These are phyloP conservation scores for Leucophenga varia DNA, from an alignment of 1,140 invertebrate species.

Conservation along the genomic window DNA sequence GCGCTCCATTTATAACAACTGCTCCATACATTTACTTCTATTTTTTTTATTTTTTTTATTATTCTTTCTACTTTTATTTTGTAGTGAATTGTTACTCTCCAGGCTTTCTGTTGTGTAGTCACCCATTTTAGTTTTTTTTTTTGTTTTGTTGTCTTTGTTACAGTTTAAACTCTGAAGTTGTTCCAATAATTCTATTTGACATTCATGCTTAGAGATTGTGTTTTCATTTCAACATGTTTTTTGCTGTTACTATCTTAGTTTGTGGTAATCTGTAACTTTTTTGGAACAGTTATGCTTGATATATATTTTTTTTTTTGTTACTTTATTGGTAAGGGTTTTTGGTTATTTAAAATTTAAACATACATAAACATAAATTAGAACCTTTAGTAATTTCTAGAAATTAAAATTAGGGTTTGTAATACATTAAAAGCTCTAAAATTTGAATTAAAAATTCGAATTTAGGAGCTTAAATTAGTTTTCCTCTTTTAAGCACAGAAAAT, in stretches of 20 bases:
- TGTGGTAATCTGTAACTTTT: too few species aligned
- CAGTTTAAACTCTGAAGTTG: slow-evolving; percentile 42
- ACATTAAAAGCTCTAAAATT: too few species aligned
- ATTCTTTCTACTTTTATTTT: slow-evolving; percentile 2
- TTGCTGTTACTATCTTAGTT: slow-evolving; percentile 15
- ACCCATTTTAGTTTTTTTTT: slow-evolving; percentile 26
- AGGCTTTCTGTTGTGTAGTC: slow-evolving; percentile 3
- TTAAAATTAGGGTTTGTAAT: too few species aligned
- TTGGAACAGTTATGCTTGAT: too few species aligned
- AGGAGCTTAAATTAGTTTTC: too few species aligned
- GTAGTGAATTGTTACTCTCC: slow-evolving; percentile 6
- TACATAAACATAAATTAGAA: too few species aligned
- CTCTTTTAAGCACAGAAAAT: too few species aligned
- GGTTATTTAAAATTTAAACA: too few species aligned
- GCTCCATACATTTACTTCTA: slow-evolving; percentile 23
- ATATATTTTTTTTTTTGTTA: slow-evolving; percentile 18
- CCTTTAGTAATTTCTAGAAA: too few species aligned
- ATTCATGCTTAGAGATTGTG: slow-evolving; percentile 31
- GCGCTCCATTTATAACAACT: slow-evolving; percentile 52
- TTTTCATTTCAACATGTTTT: too few species aligned
- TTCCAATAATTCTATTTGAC: slow-evolving; percentile 53
- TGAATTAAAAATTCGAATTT: too few species aligned
- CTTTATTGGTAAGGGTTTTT: too few species aligned
- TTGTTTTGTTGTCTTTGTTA: slow-evolving; percentile 31
- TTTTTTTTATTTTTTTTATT: slow-evolving; percentile 19